A percentile compares a stretch with the other conserved stretches of the same genome.
Conservation (phyloP, 1,140 invertebrate genomes). For the Cydia pomonella region DNA sequence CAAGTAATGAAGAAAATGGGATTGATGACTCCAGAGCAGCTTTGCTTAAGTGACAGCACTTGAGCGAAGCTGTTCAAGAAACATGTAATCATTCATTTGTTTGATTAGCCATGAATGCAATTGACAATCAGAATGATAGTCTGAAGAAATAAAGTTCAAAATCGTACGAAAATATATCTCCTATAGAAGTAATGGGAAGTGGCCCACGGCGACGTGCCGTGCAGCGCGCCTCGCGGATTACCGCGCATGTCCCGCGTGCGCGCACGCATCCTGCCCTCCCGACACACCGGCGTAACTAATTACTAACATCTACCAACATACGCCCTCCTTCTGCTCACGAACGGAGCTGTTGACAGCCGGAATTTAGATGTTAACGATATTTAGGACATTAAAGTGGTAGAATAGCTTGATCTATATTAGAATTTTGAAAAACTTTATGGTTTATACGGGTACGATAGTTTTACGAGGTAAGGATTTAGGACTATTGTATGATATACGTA, state of each 20-base stretch:
- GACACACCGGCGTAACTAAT: not conserved
- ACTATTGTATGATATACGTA: not conserved
- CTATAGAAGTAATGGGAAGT: constrained; percentile 19
- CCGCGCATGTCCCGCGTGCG: constrained; percentile 28
- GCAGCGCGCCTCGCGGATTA: constrained; percentile 38
- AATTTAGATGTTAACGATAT: constrained; percentile 26
- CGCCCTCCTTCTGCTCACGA: not conserved
- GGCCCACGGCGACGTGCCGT: constrained; percentile 37
- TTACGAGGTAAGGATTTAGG: not conserved
- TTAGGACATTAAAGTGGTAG: constrained; percentile 3
- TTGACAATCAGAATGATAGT: constrained; percentile 33
- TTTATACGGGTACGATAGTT: not conserved
- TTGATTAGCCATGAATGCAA: constrained; percentile 31
- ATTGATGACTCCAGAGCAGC: too few relatives aligned
- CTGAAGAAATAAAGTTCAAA: constrained; percentile 4
- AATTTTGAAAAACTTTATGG: not conserved
- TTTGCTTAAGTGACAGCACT: not conserved
- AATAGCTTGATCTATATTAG: not conserved
- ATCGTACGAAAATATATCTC: not conserved
- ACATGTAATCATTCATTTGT: not conserved
- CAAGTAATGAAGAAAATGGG: too few relatives aligned
- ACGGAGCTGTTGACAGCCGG: not conserved
- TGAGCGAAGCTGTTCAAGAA: not conserved
- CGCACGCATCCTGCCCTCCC: constrained; percentile 34
- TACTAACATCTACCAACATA: not conserved